A percentile compares a stretch with the other conserved stretches of the same genome.
phyloP scores from a whole-genome alignment of 92 coral and sea anemone species.

The Umimayanthus kanabou region DNA sequence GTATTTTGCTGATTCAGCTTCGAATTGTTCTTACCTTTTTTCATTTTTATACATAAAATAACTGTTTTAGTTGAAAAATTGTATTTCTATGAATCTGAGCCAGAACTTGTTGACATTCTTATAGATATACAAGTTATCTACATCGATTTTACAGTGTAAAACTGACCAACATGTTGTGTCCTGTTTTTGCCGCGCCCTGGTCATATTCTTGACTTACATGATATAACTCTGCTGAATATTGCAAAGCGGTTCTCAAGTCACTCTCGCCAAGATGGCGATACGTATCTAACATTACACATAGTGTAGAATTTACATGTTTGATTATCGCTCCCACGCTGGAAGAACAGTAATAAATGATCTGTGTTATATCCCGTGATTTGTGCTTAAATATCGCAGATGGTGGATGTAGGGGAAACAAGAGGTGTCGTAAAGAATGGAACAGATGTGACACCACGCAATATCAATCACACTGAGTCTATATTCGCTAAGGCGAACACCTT shows the following conservation, averaged over 20 bases:
- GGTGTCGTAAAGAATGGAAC: background rate
- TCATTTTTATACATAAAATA: background rate
- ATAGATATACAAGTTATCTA: no score
- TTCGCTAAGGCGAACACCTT: background rate
- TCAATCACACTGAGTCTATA: no score
- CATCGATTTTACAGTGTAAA: no score
- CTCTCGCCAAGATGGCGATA: slow-evolving; percentile 34
- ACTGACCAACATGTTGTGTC: no score
- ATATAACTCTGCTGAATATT: background rate
- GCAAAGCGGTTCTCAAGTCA: background rate
- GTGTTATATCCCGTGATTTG: background rate
- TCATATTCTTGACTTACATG: background rate
- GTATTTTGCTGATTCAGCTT: background rate
- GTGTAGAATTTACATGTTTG: slow-evolving; percentile 60
- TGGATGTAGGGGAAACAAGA: background rate
- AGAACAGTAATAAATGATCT: background rate
- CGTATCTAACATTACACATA: slow-evolving; percentile 50
- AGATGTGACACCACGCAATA: background rate
- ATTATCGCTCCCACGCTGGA: slow-evolving; percentile 27
- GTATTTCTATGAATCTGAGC: background rate
- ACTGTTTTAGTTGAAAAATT: background rate
- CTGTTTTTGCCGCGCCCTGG: background rate
- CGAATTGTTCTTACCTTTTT: background rate
- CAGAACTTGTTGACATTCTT: background rate
- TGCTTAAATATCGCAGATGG: slow-evolving; percentile 13